Evolutionary conservation across 92 coral and sea anemone species (phyloP).

Genomic region (Siderastrea radians): DNA sequence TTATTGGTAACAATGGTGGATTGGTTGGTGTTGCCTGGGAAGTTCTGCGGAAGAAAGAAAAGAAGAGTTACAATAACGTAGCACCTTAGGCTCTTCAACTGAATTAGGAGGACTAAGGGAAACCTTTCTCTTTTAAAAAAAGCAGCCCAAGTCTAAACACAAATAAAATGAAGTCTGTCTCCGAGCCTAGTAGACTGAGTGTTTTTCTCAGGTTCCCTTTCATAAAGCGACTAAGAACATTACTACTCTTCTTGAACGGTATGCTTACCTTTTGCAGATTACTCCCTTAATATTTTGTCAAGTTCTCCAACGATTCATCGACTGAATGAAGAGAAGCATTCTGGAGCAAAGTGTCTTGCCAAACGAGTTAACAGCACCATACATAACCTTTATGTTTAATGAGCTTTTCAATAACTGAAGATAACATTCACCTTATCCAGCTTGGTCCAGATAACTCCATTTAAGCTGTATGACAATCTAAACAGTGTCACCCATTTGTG

Average conservation of each 20-base stretch:
- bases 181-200: too few species aligned
- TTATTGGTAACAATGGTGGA: slow-evolving; percentile 61
- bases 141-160: too few species aligned
- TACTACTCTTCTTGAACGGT: too few species aligned
- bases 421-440: slow-evolving; percentile 44
- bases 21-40: slow-evolving; percentile 69
- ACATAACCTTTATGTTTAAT: too few species aligned
- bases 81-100: background rate
- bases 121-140: background rate
- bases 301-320: too few species aligned
- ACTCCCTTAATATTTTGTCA: too few species aligned
- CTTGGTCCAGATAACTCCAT: slow-evolving; percentile 83
- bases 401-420: too few species aligned
- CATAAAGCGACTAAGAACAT: too few species aligned
- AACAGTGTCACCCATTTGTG: slow-evolving; percentile 69
- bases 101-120: background rate
- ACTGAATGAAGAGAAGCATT: background rate
- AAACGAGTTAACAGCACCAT: too few species aligned
- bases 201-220: too few species aligned
- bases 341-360: background rate
- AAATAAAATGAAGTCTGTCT: too few species aligned
- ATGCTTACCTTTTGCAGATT: too few species aligned
- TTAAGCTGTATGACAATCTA: slow-evolving; percentile 67
- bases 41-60: slow-evolving; percentile 38
- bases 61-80: background rate